Evolutionary conservation across 2,113 vertebrate genomes (phyloP), one percentile per base, ranked within the genome.

Genomic region (Otus sunia): DNA sequence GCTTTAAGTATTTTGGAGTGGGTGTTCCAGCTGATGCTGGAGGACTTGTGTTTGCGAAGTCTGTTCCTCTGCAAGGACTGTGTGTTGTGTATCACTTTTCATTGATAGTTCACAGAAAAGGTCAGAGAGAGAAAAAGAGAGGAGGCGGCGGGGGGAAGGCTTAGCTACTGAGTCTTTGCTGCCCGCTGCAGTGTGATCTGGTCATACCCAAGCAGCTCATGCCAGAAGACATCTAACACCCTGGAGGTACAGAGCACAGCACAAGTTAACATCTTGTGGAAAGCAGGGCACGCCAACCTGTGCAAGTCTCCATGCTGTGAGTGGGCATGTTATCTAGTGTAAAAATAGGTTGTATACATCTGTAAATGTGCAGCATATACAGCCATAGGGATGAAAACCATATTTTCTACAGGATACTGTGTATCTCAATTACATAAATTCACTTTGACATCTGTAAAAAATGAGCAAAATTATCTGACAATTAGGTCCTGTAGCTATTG

Each of bases 361-460:
- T 50, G 15, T 27, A 34, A 84, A 47, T 1, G 0, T 36, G 32
- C 43, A 34, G 58, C 1, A 1, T 23, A 7, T 37, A 29, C 3
- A 0, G 32, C 41, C 18, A 15, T 5, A 36, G 36, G 32, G 39
- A 36, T 43, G 39, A 75, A 68, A 68, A 20, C 22, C 14, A 30
- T 80, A 17, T 41, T 75, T 53, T 21, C 76, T n/a, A 18, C 23
- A 69, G n/a, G 45, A 56, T 17, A 39, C 11, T 21, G 8, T 62
- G 47, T 47, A 60, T 69, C 15, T 10, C 12, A n/a, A 21, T 55
- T 13, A 53, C 30, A 20, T 30, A 64, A 36, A 71, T 34, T 32
- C 41, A 36, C 22, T 58, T 72, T 29, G 58, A 21, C 32, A 55
- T 23, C 50, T 45, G 36, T 41, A 66, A 80, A 66, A 81, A 73